phyloP scores from a whole-genome alignment of 2,888 invertebrate genomes.

The Mallateleia sp. region DNA sequence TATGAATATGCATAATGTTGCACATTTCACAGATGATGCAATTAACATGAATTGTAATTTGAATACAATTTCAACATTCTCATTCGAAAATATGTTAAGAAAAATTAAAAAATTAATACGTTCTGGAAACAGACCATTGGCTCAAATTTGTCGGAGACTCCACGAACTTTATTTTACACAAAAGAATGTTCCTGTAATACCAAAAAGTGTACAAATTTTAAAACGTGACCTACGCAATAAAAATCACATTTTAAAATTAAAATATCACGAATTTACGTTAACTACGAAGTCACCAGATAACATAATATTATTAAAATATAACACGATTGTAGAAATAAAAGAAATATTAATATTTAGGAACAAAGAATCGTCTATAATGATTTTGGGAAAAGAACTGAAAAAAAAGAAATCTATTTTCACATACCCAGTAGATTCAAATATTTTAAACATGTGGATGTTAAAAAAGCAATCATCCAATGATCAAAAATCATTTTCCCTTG shows the following conservation, averaged over 20 bases:
- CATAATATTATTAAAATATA: slow-evolving; percentile 15
- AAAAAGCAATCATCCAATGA: too few species aligned
- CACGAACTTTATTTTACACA: slow-evolving; percentile 7
- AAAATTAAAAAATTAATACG: slow-evolving; percentile 20
- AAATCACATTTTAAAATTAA: slow-evolving; percentile 20
- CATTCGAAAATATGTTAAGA: slow-evolving; percentile 17
- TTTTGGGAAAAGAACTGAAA: slow-evolving; percentile 7
- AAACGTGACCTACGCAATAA: slow-evolving; percentile 9
- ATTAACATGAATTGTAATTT: slow-evolving; percentile 18
- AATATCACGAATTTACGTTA: neutral
- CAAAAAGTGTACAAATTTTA: slow-evolving; percentile 2
- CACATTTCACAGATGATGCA: slow-evolving; percentile 21
- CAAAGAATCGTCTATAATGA: neutral
- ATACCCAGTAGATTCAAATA: slow-evolving; percentile 1
- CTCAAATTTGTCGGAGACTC: slow-evolving; percentile 6
- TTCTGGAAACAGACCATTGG: slow-evolving; percentile 21
- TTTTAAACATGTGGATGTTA: neutral
- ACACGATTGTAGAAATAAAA: slow-evolving; percentile 1
- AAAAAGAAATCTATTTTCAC: slow-evolving; percentile 8
- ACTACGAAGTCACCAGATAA: slow-evolving; percentile 32
- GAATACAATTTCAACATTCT: slow-evolving; percentile 10
- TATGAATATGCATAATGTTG: slow-evolving; percentile 20
- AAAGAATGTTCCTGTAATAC: slow-evolving; percentile 3
- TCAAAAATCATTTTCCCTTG: neutral
- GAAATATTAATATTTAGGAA: neutral